Evolutionary conservation across 1,140 invertebrate species (phyloP), one percentile per base, ranked within the genome.

Genomic region (Ostrea denselamellosa): DNA sequence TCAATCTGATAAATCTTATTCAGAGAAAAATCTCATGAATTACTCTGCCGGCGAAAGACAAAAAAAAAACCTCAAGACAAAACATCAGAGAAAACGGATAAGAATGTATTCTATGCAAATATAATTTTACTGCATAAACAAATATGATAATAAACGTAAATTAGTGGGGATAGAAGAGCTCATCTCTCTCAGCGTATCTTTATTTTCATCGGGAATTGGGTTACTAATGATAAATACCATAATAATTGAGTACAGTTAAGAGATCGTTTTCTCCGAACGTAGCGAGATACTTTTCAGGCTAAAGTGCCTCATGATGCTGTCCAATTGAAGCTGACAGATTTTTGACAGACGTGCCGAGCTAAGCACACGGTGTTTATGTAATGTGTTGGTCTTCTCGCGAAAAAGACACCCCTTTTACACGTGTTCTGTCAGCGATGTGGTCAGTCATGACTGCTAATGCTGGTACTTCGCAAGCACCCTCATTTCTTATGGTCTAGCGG

Each of bases 91-190:
- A 77, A 77, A 77, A 77, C 22, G 19, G 52, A 52, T 83, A 54
- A 83, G 82, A 83, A 83, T 83, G 44, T 83, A 22, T 52, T 83
- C 82, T 53, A 83, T 83, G 82, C 52, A 83, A 83, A 83, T 83
- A 83, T 83, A 22, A 83, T 83, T 83, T 83, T 83, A 83, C 82
- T 53, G 82, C 82, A 83, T 83, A 83, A 83, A 83, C 82, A 83
- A 83, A 83, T 83, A 83, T 52, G 22, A 83, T 83, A 83, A 83
- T 83, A 83, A 52, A 83, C n/a, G 17, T 44, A 53, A 53, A 83
- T 53, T 51, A 53, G 52, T 22, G 17, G n/a, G 12, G 17, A 52
- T 19, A 54, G 52, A 83, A 19, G 82, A 53, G 17, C 17, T 14
- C 17, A 1, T 52, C 82, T 83, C 14, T 83, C 44, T 54, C 44